These are phyloP conservation scores for Palythoa grandiflora DNA, from an alignment of 92 coral and sea anemone species.

Conservation along the genomic window DNA sequence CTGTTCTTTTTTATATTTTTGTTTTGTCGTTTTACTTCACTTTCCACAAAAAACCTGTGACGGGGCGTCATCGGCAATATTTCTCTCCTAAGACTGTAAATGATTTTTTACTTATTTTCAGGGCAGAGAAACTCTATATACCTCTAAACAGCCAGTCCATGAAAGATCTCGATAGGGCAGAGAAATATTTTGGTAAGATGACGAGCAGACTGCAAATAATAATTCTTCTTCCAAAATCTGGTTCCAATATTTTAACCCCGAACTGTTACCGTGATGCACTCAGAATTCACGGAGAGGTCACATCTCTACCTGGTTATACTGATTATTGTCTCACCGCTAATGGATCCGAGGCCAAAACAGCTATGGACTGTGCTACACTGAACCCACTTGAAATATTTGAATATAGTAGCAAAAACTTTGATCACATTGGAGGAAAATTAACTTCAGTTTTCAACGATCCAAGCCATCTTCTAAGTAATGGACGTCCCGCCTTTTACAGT, in stretches of 20 bases:
- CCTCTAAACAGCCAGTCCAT: conserved; percentile 64
- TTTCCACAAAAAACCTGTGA: no score
- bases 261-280: conserved; percentile 66
- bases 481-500: conserved; percentile 67
- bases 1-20: no score
- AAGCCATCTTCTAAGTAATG: conserved; percentile 54
- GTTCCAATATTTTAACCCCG: conserved; percentile 56
- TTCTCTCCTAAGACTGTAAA: background rate
- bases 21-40: no score
- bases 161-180: conserved; percentile 56
- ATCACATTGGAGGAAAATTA: background rate
- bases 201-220: conserved; percentile 51
- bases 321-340: conserved; percentile 57
- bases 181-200: conserved; percentile 51
- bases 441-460: conserved; percentile 9
- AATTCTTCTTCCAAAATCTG: conserved; percentile 53
- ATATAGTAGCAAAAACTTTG: conserved; percentile 29
- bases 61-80: background rate
- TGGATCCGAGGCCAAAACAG: background rate
- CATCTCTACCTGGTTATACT: conserved; percentile 33
- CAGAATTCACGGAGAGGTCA: conserved; percentile 47
- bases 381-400: conserved; percentile 60
- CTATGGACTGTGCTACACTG: conserved; percentile 34
- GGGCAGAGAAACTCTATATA: conserved; percentile 62
- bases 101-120: background rate